Base-by-base conservation (phyloP, 2,888 invertebrate genomes). In the Amblyjoppa fuscipennis region DNA sequence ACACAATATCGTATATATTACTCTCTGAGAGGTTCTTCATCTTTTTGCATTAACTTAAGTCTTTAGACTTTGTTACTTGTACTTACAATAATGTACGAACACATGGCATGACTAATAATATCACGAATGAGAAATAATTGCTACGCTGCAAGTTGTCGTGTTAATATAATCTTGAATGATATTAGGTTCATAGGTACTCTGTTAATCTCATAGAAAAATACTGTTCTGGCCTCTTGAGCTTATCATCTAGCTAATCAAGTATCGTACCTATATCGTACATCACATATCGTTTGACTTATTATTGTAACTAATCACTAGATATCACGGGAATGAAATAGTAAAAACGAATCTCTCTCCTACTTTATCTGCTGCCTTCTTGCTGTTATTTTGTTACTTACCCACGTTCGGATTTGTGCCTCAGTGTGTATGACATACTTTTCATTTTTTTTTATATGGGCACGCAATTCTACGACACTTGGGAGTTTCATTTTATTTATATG, bases 371-470 rank as follows among this genome's bases (percentile, higher is more conserved):
- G 56, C 56, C 25, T 56, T 25, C n/a, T 56, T 56, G 56, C 56
- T 25, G 25, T 20, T n/a, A 56, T 56, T 25, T 56, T 16, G 25
- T 56, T 56, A 25, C 56, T 56, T 20, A 56, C 56, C 56, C 56
- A 56, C 25, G 56, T 56, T 56, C 56, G 56, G 56, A 56, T 25
- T 56, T 56, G 56, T 56, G 56, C 56, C 25, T 56, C 56, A 56
- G 56, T 56, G 7, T 25, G 56, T 25, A 3, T 56, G 16, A 56
- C 20, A 20, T 56, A 25, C 25, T 56, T 56, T 56, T 56, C 5
- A 56, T 56, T 20, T 25, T n/a, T 56, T 56, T 56, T 0, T 2
- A 56, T 56, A 56, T 56, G 56, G 25, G 56, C 56, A 56, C 56
- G 56, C 20, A 56, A 25, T 56, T 56, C 56, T 56, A n/a, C n/a